Base-by-base conservation (phyloP, 1,140 invertebrate species). In the Pseudobourletiella spinata region DNA sequence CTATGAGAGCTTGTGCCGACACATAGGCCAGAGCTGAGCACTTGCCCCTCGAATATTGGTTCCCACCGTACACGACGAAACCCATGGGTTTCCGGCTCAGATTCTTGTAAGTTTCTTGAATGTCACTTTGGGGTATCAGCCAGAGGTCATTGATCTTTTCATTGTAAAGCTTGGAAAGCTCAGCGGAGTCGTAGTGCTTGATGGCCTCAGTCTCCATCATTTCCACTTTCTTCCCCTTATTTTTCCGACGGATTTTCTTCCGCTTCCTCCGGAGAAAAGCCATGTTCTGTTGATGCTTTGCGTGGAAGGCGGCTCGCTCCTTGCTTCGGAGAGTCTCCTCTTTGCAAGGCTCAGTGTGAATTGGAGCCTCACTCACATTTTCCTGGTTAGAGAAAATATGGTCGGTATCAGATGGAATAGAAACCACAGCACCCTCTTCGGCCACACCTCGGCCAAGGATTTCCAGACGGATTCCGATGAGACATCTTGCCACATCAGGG, bases 41-140 rank as follows among this genome's bases (percentile, higher is more conserved):
- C 51, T 64, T 64, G 2, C 66, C 66, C 11, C 30, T 43, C 1
- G 44, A 26, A 24, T 61, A 67, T 1, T 57, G 32, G 30, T 58
- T 55, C 14, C 57, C 48, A 2, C 43, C 54, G 51, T 44, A 29
- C 3, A 32, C 22, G 3, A 59, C 28, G 51, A 67, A 64, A 0
- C 66, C 66, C 6, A 64, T 61, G 1, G 59, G 64, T 16, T 20
- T 51, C 26, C 64, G 54, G 32, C 28, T 57, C 50, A 60, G 11
- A 20, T 42, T 52, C 3, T 39, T 22, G 20, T 29, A 44, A 30
- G 11, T n/a, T 22, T 51, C 25, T 20, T 39, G 42, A 16, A n/a
- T 78, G 75, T 8, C 86, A 85, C 39, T 89, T 70, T 82, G 84
- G 88, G 1, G 88, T 72, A 46, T 81, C 39, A 89, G 70, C 82